Conservation (phyloP, 1,140 invertebrate species). For the Calycopis cecrops region DNA sequence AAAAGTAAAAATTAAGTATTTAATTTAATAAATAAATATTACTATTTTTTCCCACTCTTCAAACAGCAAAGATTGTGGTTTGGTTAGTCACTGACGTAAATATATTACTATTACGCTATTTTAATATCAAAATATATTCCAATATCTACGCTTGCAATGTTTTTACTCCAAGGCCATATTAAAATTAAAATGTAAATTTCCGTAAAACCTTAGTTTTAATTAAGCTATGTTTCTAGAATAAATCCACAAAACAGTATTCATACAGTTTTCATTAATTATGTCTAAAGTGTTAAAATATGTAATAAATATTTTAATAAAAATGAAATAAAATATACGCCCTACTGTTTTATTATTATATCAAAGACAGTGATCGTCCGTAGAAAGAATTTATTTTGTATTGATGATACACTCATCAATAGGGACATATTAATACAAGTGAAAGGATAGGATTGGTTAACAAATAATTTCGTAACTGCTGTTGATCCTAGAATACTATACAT, state of each 20-base stretch:
- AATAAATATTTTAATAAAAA: no score
- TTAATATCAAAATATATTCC: conserved; percentile 4
- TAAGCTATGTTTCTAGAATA: background rate
- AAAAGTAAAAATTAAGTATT: background rate
- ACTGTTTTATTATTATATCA: no score
- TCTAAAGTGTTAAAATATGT: no score
- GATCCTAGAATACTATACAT: no score
- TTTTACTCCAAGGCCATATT: conserved; percentile 1
- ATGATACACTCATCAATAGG: no score
- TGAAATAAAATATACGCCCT: no score
- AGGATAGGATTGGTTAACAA: no score
- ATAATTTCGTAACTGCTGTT: no score
- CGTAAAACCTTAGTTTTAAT: conserved; percentile 5
- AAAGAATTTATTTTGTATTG: no score
- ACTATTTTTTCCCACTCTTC: background rate
- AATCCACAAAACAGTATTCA: conserved; percentile 2
- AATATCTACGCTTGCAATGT: background rate
- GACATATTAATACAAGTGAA: no score
- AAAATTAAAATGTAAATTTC: conserved; percentile 10
- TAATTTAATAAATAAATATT: background rate
- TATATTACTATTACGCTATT: background rate
- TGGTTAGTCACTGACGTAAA: background rate
- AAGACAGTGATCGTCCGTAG: no score
- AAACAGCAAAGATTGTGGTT: background rate
- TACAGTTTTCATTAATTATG: no score